Percentiles rank a stretch among this genome's conserved stretches.
Conservation (phyloP, 1,140 invertebrate genomes). For the Drosophila chauvacae region DNA sequence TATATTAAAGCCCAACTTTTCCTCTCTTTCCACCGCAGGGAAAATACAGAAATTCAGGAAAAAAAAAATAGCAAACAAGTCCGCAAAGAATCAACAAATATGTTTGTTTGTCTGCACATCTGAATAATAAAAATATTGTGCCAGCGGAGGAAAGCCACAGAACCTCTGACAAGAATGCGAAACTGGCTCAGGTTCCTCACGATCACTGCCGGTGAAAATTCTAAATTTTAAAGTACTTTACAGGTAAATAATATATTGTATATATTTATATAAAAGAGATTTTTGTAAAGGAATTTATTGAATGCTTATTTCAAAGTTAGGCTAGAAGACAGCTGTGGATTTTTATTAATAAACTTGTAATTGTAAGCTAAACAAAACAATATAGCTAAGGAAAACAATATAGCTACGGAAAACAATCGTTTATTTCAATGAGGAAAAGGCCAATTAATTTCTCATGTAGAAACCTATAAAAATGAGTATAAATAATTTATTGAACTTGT, state of each 20-base stretch:
- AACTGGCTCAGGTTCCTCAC: slow-evolving; percentile 15
- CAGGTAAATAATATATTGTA: not conserved
- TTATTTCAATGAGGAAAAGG: not conserved
- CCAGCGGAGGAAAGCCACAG: slow-evolving; percentile 5
- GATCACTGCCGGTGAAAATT: slow-evolving; percentile 6
- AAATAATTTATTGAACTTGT: not conserved
- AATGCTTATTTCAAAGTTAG: rapidly evolving
- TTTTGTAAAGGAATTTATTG: not conserved
- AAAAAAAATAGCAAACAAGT: slow-evolving; percentile 32
- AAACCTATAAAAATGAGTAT: not conserved
- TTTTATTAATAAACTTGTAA: too few relatives aligned
- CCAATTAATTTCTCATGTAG: not conserved
- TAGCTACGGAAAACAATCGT: not conserved
- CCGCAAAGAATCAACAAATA: slow-evolving; percentile 52
- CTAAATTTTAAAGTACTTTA: not conserved
- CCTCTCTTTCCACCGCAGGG: not conserved
- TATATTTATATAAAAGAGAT: not conserved
- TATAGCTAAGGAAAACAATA: not conserved
- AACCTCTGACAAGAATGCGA: slow-evolving; percentile 12
- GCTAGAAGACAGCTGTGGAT: not conserved
- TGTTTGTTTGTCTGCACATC: slow-evolving; percentile 54
- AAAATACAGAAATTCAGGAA: not conserved
- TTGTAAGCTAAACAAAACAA: not conserved
- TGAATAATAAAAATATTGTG: slow-evolving; percentile 47
- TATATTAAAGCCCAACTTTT: slow-evolving; percentile 1